These are phyloP conservation scores for Jacana jacana DNA, from an alignment of 2,113 vertebrate species.

Conservation along the genomic window DNA sequence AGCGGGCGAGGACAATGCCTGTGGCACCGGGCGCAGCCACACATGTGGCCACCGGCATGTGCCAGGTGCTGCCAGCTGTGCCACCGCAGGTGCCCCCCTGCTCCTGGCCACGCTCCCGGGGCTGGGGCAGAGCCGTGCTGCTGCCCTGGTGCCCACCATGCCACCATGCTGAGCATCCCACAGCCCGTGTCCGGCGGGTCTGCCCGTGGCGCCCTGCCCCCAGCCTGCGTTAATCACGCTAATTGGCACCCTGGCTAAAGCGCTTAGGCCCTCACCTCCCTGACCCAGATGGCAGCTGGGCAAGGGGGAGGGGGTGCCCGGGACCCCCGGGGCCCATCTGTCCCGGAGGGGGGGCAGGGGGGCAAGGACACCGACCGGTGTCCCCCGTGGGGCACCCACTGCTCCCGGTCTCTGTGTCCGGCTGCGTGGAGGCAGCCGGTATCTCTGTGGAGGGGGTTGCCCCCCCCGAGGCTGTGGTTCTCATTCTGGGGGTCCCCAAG, in stretches of 20 bases:
- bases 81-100: neutral
- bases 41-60: neutral
- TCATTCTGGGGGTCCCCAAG: rapidly evolving
- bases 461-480: neutral
- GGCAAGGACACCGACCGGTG: neutral
- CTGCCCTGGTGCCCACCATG: neutral
- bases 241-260: constrained; percentile 65
- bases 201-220: neutral
- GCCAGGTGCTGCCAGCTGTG: neutral
- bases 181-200: neutral
- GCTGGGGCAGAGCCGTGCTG: neutral
- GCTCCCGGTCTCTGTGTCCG: rapidly evolving
- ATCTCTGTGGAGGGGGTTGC: neutral
- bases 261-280: constrained; percentile 57
- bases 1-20: neutral
- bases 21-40: neutral
- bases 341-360: no score
- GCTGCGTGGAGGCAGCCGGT: rapidly evolving
- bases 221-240: neutral
- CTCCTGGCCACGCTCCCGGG: neutral
- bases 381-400: rapidly evolving
- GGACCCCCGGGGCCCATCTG: constrained; percentile 55
- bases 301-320: neutral
- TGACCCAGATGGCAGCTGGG: constrained; percentile 51
- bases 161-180: neutral